Conservation (phyloP, 2,797 vertebrate species). For the Cossypha caffra region DNA sequence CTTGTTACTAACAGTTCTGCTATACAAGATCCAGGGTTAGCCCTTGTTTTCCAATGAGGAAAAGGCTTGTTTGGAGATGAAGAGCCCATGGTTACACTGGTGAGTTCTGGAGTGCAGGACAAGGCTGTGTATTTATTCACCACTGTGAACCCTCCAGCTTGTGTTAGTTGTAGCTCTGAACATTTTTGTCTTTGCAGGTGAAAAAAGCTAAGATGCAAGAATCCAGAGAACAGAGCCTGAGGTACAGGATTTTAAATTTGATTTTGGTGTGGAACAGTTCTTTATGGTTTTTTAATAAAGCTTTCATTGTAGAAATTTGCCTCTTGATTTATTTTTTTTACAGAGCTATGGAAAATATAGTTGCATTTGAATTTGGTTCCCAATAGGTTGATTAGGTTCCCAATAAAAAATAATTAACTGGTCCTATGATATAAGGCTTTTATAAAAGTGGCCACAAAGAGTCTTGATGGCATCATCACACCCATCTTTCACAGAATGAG, state of each 20-base stretch:
- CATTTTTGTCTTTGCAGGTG: conserved; percentile 77
- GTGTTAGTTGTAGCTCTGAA: background rate
- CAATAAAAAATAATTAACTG: background rate
- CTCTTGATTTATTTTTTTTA: background rate
- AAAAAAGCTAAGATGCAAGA: conserved; percentile 92
- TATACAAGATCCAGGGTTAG: accelerated
- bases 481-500: background rate
- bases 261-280: background rate
- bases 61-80: background rate
- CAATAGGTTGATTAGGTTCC: background rate
- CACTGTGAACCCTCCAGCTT: background rate
- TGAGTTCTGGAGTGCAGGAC: background rate
- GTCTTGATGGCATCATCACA: background rate
- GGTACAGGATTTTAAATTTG: conserved; percentile 73
- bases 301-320: background rate
- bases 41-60: background rate
- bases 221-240: conserved; percentile 81
- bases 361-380: background rate
- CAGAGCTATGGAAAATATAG: background rate
- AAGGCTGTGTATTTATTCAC: background rate
- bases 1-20: background rate
- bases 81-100: background rate
- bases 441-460: background rate
- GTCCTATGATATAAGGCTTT: background rate
- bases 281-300: background rate